Conservation (phyloP, 2,113 vertebrate genomes). For the Coreoperca whiteheadi region DNA sequence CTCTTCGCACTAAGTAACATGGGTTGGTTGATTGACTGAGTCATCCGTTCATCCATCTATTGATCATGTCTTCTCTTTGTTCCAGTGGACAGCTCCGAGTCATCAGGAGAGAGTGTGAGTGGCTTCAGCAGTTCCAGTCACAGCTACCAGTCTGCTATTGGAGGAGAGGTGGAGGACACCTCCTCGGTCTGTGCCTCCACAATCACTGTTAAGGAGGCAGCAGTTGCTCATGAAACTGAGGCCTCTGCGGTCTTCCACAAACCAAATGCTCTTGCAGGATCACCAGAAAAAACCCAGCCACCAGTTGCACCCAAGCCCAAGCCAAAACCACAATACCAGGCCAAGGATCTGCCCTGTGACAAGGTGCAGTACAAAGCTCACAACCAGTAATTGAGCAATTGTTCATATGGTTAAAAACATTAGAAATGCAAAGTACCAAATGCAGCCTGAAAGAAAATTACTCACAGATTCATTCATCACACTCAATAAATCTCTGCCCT, state of each 20-base stretch:
- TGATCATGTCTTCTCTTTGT: constrained; percentile 15
- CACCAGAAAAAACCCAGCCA: constrained; percentile 34
- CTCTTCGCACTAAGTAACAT: neutral
- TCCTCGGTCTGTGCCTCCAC: constrained; percentile 56
- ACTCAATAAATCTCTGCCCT: neutral
- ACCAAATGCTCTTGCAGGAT: constrained; percentile 29
- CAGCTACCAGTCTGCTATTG: constrained; percentile 76
- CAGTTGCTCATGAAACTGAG: constrained; percentile 7
- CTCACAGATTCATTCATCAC: neutral
- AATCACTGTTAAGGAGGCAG: constrained; percentile 55
- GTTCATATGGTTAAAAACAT: constrained; percentile 14
- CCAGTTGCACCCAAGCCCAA: constrained; percentile 56
- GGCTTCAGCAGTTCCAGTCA: constrained; percentile 83
- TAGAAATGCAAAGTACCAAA: neutral
- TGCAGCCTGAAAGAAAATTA: neutral
- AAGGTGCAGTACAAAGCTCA: constrained; percentile 52
- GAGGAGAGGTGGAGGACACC: constrained; percentile 77
- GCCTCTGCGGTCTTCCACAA: constrained; percentile 15
- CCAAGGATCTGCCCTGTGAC: constrained; percentile 30
- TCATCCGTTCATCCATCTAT: neutral
- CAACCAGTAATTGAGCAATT: neutral
- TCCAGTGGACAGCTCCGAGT: constrained; percentile 85
- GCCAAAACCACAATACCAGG: constrained; percentile 29
- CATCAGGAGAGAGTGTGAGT: constrained; percentile 83
- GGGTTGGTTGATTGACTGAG: neutral